Evolutionary conservation across 2,797 vertebrate species (phyloP), one percentile per base, ranked within the genome.

Genomic region (Margarornis squamiger): DNA sequence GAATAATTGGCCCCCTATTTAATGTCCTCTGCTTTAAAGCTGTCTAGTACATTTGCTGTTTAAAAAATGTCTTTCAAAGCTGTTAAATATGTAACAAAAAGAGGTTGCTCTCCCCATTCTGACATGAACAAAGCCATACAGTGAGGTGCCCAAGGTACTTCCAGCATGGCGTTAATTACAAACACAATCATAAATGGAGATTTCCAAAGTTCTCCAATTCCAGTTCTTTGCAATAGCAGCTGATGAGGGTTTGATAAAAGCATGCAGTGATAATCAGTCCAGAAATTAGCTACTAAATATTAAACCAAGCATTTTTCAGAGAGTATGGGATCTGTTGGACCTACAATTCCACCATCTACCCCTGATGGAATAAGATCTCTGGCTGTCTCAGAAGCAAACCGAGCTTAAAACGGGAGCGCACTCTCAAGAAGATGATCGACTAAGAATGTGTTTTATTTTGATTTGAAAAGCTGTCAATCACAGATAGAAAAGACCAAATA

Each of bases 1-100:
- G 92, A 95, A 88, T 91, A 94, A 90, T 73, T 96, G 89, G 96
- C 71, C 96, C 92, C 84, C 91, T 36, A 86, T 96, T 97, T 96
- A 96, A 97, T 95, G 93, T 87, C 93, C 89, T 66, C 72, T 90
- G 77, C 85, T 95, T 97, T 95, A 97, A 74, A 97, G 95, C 93
- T 95, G 94, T 84, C 88, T 82, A 32, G 66, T 96, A 86, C 57
- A 43, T 89, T 93, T 87, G 74, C 91, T 92, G 81, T 95, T 88
- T 95, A 52, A 62, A 95, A 94, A 90, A 94, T 92, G 93, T 94
- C 95, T 95, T 96, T 97, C 94, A 94, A 86, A 97, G 93, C 94
- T 91, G 81, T 91, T 96, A 96, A 96, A 96, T 96, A 97, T 97
- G 97, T 95, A 96, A 96, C 88, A 92, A 96, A 94, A 92, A 87